A percentile compares a stretch with the other conserved stretches of the same genome.
Conservation (phyloP, 2,888 invertebrate genomes). For the Mimumesa dahlbomi region DNA sequence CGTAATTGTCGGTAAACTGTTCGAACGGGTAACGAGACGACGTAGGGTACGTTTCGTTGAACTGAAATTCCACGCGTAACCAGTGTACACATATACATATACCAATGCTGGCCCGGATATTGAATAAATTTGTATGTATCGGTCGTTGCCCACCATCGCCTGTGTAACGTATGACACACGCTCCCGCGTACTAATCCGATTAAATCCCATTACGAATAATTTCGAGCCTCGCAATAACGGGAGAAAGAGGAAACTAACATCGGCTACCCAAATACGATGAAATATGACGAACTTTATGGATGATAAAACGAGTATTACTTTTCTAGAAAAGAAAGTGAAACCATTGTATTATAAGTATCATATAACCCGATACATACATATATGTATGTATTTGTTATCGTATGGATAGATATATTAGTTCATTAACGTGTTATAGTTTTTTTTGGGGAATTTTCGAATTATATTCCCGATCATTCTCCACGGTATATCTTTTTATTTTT, state of each 20-base stretch:
- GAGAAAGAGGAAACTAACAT: conserved; percentile 38
- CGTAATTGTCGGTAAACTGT: conserved; percentile 70
- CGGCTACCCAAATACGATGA: conserved; percentile 20
- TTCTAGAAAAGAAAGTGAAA: neutral
- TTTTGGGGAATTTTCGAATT: no score
- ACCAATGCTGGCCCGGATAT: conserved; percentile 36
- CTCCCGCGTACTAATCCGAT: conserved; percentile 67
- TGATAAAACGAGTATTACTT: conserved; percentile 5
- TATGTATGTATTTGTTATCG: no score
- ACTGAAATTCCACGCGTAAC: conserved; percentile 56
- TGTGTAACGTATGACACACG: conserved; percentile 57
- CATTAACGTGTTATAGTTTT: no score
- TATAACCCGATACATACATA: no score
- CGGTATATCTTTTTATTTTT: no score
- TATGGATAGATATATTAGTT: no score
- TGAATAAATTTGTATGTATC: conserved; percentile 67
- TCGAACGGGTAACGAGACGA: conserved; percentile 68
- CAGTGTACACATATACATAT: no score
- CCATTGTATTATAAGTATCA: no score
- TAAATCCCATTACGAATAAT: conserved; percentile 71
- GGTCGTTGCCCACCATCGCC: conserved; percentile 28
- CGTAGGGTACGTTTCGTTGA: conserved; percentile 56
- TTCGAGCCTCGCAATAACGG: conserved; percentile 62
- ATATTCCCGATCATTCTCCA: no score
- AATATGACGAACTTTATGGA: conserved; percentile 22